A percentile compares a stretch with the other conserved stretches of the same genome.
phyloP scores from a whole-genome alignment of 30 jellyfish, hydroid and myxozoan species.

The Aurelia aurita region DNA sequence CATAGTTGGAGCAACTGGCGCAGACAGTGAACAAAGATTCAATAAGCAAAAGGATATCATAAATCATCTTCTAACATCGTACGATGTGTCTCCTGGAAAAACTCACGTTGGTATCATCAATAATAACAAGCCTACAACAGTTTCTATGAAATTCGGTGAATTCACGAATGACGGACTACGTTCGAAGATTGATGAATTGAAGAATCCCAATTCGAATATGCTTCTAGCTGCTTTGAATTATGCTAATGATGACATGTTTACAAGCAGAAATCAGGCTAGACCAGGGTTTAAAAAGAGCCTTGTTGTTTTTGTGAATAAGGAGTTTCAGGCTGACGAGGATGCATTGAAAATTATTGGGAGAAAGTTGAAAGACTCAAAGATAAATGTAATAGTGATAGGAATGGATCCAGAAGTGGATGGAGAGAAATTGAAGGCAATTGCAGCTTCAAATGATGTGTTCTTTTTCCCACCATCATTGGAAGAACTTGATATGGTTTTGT shows the following conservation, averaged over 20 bases:
- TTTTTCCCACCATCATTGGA: conserved; percentile 87
- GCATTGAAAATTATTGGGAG: conserved; percentile 48
- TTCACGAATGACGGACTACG: conserved; percentile 7
- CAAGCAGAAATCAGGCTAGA: conserved; percentile 80
- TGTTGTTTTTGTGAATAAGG: conserved; percentile 77
- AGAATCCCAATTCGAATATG: neutral
- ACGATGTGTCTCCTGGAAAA: conserved; percentile 57
- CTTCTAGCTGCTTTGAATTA: conserved; percentile 38
- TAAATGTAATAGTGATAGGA: conserved; percentile 70
- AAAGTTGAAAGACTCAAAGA: conserved; percentile 48
- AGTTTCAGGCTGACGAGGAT: conserved; percentile 23
- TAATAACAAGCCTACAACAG: conserved; percentile 49
- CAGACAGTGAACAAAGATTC: conserved; percentile 29
- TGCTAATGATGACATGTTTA: conserved; percentile 60
- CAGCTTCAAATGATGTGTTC: conserved; percentile 67
- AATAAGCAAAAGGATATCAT: conserved; percentile 59
- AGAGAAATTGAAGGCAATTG: conserved; percentile 6
- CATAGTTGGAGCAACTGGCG: conserved; percentile 75
- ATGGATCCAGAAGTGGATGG: conserved; percentile 48
- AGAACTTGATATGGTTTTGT: conserved; percentile 53
- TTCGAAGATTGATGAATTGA: conserved; percentile 15
- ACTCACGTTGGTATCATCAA: conserved; percentile 79
- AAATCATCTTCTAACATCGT: conserved; percentile 67
- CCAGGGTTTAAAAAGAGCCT: conserved; percentile 77
- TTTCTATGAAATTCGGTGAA: conserved; percentile 70